Base-by-base conservation (phyloP, 1,140 invertebrate genomes). In the Drosophila chauvacae region DNA sequence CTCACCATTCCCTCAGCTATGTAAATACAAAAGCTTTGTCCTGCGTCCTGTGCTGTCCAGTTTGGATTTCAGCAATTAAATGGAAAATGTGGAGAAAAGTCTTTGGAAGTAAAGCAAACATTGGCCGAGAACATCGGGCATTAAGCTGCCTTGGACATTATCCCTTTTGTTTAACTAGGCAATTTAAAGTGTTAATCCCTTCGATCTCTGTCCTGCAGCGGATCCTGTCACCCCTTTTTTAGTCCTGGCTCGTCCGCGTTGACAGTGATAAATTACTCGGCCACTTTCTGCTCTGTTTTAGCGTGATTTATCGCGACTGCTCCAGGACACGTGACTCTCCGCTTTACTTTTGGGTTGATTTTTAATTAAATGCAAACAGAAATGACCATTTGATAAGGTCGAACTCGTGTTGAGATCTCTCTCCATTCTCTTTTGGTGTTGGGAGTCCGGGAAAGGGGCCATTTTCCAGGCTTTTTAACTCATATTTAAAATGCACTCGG, bases 341-440 rank as follows among this genome's bases (percentile, higher is more conserved):
- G 44, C 66, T 71, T 74, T 77, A 61, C 74, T 84, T 84, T 88
- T 88, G 81, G 80, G 71, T 78, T 76, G 76, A 79, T 91, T 91
- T 91, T 91, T 91, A 91, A 91, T 91, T 91, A 91, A 91, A 91
- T 91, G 90, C 90, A 91, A 91, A 91, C 86, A 91, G 63, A 91
- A 91, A 86, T 91, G 90, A 91, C 90, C 90, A 88, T 82, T 91
- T 88, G 85, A 90, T 85, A 81, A 87, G 84, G 73, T 71, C 59
- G 57, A 50, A 61, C 44, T 50, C 48, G 48, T 26, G 44, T 41
- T 37, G 37, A 28, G 33, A 13, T 6, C 33, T 37, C 20, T 23
- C 14, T 50, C 35, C 45, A 42, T 7, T 6, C 18, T 16, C 28
- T 11, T 71, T 11, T 35, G 14, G 23, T n/a, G 7, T 16, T 16